Base-by-base conservation (phyloP, 2,113 vertebrate species). In the Gulo gulo region DNA sequence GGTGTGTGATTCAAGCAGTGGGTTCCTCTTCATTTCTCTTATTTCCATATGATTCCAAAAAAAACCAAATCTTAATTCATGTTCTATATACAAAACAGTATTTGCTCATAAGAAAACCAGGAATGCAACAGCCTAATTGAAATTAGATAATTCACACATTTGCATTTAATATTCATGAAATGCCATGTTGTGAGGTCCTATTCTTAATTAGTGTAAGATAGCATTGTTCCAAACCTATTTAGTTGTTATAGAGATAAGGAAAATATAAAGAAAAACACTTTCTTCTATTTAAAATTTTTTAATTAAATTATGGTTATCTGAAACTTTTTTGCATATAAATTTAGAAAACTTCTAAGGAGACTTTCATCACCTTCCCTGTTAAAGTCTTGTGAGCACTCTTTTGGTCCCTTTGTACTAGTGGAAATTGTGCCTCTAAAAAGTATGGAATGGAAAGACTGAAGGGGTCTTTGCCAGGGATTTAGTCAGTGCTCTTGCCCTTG, bases 121-220 rank as follows among this genome's bases (percentile, higher is more conserved):
- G 87, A 91, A 80, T 65, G 42, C 29, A 78, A 57, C 20, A 83
- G 29, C 42, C 74, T 95, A 69, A 95, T 50, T 96, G 76, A 90
- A 97, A 94, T 34, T 67, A 52, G 81, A 55, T 88, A 91, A 97
- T 83, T 52, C 57, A 95, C 59, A 87, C 29, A 65, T 91, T 91
- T 92, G 31, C 59, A 65, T 82, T 95, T 96, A 90, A 91, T 85
- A 87, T 82, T 96, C 76, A 79, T 55, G 61, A 55, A 73, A 71
- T 73, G n/a, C 36, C 61, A 87, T 23, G n/a, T 93, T 92, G 50
- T 31, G 63, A 88, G 63, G 24, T 39, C 24, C 23, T 95, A 57
- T 71, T 95, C 79, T 59, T 95, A 97, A 94, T 97, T 57, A 95
- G 69, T 76, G 18, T 57, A 87, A 83, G 83, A 94, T 50, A 47